Conservation (phyloP, 2,113 vertebrate species). For the Antechinus flavipes region DNA sequence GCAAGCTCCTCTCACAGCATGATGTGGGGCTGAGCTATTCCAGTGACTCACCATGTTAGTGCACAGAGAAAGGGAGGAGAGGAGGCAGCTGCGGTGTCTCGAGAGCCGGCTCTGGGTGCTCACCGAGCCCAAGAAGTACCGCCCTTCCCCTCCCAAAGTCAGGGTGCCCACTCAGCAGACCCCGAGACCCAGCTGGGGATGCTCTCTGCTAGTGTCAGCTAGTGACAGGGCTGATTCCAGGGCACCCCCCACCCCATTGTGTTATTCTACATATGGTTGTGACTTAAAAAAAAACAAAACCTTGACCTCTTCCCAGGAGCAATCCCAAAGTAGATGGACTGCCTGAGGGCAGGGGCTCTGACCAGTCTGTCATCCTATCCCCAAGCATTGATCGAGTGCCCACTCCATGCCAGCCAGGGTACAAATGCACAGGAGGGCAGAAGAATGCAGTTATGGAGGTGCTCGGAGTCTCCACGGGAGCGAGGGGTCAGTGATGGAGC, state of each 20-base stretch:
- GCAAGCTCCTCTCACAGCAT: background rate
- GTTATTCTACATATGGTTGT: background rate
- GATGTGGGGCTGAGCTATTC: background rate
- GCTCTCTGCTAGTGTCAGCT: background rate
- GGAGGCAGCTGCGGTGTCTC: background rate
- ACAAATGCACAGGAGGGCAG: background rate
- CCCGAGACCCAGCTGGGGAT: background rate
- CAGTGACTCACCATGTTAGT: background rate
- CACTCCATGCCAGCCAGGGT: background rate
- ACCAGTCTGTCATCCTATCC: background rate
- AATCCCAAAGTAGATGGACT: no score
- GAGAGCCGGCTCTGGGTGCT: background rate
- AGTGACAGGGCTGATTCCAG: background rate
- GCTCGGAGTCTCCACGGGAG: background rate
- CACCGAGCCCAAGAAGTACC: background rate
- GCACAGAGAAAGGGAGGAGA: constrained; percentile 3
- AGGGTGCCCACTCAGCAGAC: background rate
- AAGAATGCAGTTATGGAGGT: background rate
- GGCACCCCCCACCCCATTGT: background rate
- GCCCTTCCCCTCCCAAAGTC: background rate
- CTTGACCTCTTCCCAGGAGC: background rate
- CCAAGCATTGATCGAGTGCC: background rate
- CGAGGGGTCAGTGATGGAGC: background rate
- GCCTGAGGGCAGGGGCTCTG: background rate
- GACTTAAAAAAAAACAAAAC: background rate